Evolutionary conservation across 2,888 invertebrate genomes (phyloP), one percentile per base, ranked within the genome.

Genomic region (Mactromeris polynyma): DNA sequence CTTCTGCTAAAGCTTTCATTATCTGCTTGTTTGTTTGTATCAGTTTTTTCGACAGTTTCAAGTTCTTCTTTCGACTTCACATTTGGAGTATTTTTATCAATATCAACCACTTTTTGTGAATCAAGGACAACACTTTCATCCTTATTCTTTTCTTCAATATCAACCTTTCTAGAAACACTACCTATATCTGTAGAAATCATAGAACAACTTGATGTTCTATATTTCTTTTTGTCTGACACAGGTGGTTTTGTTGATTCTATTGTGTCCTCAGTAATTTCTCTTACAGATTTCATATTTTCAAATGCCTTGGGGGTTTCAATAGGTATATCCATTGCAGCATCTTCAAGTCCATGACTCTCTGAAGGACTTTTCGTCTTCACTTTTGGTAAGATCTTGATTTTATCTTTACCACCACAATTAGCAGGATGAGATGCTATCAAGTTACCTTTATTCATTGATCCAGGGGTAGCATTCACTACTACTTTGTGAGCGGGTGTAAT

Each of bases 401-500:
- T 46, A 73, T 14, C 40, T 83, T 46, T 42, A 73, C 40, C 31
- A 17, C 17, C 4, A 33, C 4, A 2, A 21, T 54, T 6, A 21
- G n/a, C 19, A 21, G 54, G 19, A 54, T 21, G 54, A 40, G 40
- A 40, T n/a, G n/a, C 2, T 21, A 2, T 2, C n/a, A 21, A 6
- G 6, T 54, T 21, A 54, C n/a, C 21, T 21, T 2, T 1, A 21
- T n/a, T 54, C 54, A 21, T n/a, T 21, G 54, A n/a, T n/a, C 26
- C 73, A 17, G 83, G 83, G 2, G 73, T 83, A 19, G 83, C 26
- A 21, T 19, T 73, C 40, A 83, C 83, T n/a, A 64, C 17, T 26
- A 83, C 69, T 31, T 38, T 69, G 1, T 40, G 73, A 31, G 42
- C 51, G 21, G 83, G 73, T 51, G 21, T 77, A 36, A 73, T 83